Base-by-base conservation (phyloP, 2,113 vertebrate genomes). In the Tichodroma muraria region DNA sequence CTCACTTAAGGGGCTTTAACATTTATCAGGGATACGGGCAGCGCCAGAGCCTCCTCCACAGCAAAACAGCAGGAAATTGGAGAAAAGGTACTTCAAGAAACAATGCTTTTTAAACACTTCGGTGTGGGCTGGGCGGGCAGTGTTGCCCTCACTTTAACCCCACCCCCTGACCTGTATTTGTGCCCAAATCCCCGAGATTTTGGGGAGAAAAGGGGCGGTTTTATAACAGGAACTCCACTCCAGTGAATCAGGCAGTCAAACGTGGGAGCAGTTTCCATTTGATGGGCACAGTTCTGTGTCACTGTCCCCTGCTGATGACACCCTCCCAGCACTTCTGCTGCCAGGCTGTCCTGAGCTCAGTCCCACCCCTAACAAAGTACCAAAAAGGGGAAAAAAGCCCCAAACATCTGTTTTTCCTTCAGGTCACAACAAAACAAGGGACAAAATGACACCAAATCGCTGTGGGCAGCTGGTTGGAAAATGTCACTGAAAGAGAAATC, bases 291-390 rank as follows among this genome's bases (percentile, higher is more conserved):
- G 89, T 6, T 82, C 31, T 8, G 77, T 63, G 18, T 72, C 56
- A 21, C 66, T 77, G 84, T 92, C 65, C 83, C 65, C 83, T 90
- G 15, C 85, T 68, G 85, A 57, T 75, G 65, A 61, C 89, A 92
- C 57, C 45, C 37, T 30, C 5, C 1, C 7, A 8, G 42, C 11
- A 23, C 23, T 88, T 42, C 28, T 56, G 71, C 40, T 64, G 1
- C 24, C 22, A 49, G n/a, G 57, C 13, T 37, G 44, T 18, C 80
- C 20, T 9, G 6, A 57, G 54, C 80, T 50, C 15, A 0, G 30
- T 14, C 31, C 27, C 28, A 75, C 4, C 23, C 37, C 2, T 0
- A 12, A 80, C 11, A 47, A 89, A 89, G 27, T 35, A 37, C 0
- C 42, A 54, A 11, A 40, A 88, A 68, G 6, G 8, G 1, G 6